Evolutionary conservation across 2,888 invertebrate species (phyloP), one percentile per base, ranked within the genome.

Genomic region (Enchytraeus crypticus): DNA sequence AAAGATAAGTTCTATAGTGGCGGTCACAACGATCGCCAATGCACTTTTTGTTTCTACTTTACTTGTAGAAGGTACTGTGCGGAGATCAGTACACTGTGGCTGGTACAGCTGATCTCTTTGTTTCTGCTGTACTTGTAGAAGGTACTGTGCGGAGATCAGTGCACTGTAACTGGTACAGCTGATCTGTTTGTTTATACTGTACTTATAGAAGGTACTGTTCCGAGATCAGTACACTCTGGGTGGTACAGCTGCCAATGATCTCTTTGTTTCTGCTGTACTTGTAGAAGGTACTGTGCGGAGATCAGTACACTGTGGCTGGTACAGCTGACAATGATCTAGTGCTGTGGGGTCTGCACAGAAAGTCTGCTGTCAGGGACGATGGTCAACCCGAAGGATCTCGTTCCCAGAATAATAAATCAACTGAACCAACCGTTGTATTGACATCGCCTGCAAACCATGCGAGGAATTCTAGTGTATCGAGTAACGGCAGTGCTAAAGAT

Each of bases 281-380:
- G 26, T 23, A 87, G 86, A 83, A 81, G 73, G 82, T 85, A 11
- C 81, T 83, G 66, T 86, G 86, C 75, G 86, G 85, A 18, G 83
- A 84, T 30, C 84, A 84, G 27, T 87, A 84, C 73, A 85, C 86
- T 0, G 80, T 86, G n/a, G 84, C 84, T 8, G 83, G 83, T 3
- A 86, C 86, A 1, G 80, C 83, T 46, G 84, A 86, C 66, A 86
- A 87, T 73, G 84, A 85, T 29, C 77, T 88, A 8, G 84, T 85
- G 67, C 84, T 87, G 71, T 88, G 87, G 87, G 88, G 88, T 1
- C 59, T 65, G 8, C 61, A 64, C 30, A 65, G 53, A 59, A 65
- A 64, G 45, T 33, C 2, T n/a, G 63, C 62, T 26, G 34, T 61
- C 5, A n/a, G 21, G 21, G 26, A 32, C 2, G 58, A 45, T 33